phyloP scores from a whole-genome alignment of 2,888 invertebrate genomes.

The Apoda limacodes region DNA sequence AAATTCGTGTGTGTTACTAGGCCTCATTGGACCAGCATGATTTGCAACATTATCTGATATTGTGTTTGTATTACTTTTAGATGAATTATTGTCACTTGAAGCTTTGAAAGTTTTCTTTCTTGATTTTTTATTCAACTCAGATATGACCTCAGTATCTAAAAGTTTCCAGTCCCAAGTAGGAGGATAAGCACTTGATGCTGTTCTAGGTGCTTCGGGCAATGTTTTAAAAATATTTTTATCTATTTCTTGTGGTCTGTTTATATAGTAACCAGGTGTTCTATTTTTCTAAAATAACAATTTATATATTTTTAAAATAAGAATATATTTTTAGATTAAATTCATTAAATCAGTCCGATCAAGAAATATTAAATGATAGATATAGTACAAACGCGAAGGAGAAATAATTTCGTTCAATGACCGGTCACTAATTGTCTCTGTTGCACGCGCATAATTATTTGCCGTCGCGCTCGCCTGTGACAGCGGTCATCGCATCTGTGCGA shows the following conservation, averaged over 20 bases:
- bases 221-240: slow-evolving; percentile 77
- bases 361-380: too few species aligned
- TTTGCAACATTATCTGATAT: slow-evolving; percentile 44
- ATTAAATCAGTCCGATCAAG: too few species aligned
- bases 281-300: slow-evolving; percentile 87
- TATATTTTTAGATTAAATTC: too few species aligned
- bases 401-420: too few species aligned
- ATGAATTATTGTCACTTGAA: slow-evolving; percentile 56
- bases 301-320: too few species aligned
- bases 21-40: slow-evolving; percentile 41
- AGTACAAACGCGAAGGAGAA: too few species aligned
- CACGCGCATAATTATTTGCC: too few species aligned
- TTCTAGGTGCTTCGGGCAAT: slow-evolving; percentile 85
- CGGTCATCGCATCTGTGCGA: too few species aligned
- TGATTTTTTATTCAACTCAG: slow-evolving; percentile 51
- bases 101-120: slow-evolving; percentile 47
- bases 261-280: slow-evolving; percentile 84
- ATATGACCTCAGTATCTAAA: slow-evolving; percentile 61
- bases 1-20: slow-evolving; percentile 55
- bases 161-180: slow-evolving; percentile 80
- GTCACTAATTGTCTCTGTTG: too few species aligned
- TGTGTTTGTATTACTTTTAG: slow-evolving; percentile 54
- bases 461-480: too few species aligned
- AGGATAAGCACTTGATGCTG: slow-evolving; percentile 77
- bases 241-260: slow-evolving; percentile 80